Evolutionary conservation across 30 jellyfish, hydroid and myxozoan species (phyloP).

Genomic region (Morbakka virulenta): DNA sequence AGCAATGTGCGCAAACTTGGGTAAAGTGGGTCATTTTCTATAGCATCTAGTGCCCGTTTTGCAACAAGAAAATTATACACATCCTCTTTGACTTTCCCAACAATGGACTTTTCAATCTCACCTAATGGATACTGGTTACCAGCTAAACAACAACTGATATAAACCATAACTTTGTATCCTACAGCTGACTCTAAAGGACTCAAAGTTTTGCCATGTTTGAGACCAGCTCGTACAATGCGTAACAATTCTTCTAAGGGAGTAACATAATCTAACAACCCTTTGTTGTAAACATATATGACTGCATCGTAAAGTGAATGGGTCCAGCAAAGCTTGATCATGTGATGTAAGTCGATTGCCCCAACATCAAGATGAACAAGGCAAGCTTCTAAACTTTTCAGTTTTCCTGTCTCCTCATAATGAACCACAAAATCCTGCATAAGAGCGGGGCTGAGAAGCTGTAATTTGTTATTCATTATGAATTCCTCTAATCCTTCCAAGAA

Average conservation of each 20-base stretch:
- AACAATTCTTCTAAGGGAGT: slow-evolving; percentile 96
- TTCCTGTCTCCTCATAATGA: slow-evolving; percentile 80
- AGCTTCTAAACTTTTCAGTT: slow-evolving; percentile 68
- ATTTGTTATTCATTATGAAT: slow-evolving; percentile 69
- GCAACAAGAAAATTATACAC: slow-evolving; percentile 60
- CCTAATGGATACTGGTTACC: slow-evolving; percentile 98
- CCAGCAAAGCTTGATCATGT: slow-evolving; percentile 97
- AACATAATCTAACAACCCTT: slow-evolving; percentile 80
- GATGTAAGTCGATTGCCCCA: slow-evolving; percentile 80
- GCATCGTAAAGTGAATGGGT: slow-evolving; percentile 87
- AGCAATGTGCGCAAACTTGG: slow-evolving; percentile 79
- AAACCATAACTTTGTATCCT: slow-evolving; percentile 86
- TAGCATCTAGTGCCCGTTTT: slow-evolving; percentile 44
- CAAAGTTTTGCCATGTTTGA: slow-evolving; percentile 41
- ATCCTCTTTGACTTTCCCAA: slow-evolving; percentile 65
- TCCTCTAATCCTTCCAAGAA: slow-evolving; percentile 87
- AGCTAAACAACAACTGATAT: slow-evolving; percentile 93
- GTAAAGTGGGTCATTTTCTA: slow-evolving; percentile 55
- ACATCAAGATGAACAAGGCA: slow-evolving; percentile 90
- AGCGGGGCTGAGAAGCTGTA: slow-evolving; percentile 68
- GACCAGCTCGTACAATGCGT: slow-evolving; percentile 45
- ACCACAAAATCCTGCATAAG: slow-evolving; percentile 94
- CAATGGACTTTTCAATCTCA: slow-evolving; percentile 35
- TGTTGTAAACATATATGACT: slow-evolving; percentile 87
- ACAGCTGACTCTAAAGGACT: slow-evolving; percentile 43